These are phyloP conservation scores for Virgularia gustaviana DNA, from an alignment of 92 coral and sea anemone species.

Conservation along the genomic window DNA sequence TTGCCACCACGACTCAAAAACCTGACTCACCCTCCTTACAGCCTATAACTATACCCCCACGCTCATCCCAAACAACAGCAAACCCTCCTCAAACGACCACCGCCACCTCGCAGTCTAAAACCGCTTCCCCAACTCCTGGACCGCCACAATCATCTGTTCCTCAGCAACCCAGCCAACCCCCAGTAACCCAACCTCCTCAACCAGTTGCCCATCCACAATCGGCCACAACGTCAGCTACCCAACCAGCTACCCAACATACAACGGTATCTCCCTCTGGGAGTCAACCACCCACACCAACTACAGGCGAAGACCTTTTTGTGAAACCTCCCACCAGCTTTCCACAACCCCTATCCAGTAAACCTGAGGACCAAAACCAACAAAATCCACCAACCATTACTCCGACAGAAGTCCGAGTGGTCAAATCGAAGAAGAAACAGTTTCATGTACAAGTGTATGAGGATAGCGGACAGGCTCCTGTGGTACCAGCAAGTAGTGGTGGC, in stretches of 20 bases:
- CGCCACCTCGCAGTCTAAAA: background rate
- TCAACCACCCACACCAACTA: background rate
- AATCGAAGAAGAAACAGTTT: constrained; percentile 25
- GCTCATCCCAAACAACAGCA: background rate
- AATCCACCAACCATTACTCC: constrained; percentile 13
- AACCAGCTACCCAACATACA: background rate
- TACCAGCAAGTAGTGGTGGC: too few species aligned
- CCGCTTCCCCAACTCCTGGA: background rate
- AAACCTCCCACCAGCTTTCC: constrained; percentile 27
- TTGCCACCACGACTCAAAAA: background rate
- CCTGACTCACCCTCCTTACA: background rate
- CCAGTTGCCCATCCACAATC: background rate
- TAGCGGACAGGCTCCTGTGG: background rate
- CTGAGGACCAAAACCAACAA: background rate
- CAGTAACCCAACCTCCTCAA: background rate
- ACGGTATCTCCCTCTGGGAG: too few species aligned
- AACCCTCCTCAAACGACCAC: too few species aligned
- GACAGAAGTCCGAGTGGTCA: constrained; percentile 23
- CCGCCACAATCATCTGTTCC: background rate
- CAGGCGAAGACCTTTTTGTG: background rate
- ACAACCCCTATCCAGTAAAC: background rate
- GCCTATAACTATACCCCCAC: background rate
- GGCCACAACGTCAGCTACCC: background rate
- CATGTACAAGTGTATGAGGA: constrained; percentile 27
- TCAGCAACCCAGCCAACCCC: constrained; percentile 2